Percentiles rank a stretch among this genome's conserved stretches.
These are phyloP conservation scores for Tympanuchus pallidicinctus DNA, from an alignment of 2,113 vertebrate genomes.

Conservation along the genomic window DNA sequence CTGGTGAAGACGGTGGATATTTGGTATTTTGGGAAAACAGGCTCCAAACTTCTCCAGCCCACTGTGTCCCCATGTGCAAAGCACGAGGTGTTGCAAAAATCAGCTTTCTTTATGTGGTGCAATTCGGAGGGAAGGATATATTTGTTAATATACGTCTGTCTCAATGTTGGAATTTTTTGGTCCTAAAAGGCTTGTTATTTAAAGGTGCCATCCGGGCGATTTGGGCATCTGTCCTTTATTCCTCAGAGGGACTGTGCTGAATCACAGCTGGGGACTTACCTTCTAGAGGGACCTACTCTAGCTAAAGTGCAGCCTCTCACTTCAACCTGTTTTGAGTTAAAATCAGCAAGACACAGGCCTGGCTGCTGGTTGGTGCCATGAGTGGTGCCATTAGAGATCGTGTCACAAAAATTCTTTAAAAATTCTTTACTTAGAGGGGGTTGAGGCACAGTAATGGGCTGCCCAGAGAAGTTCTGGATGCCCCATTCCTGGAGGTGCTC, in stretches of 20 bases:
- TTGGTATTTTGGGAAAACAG: neutral
- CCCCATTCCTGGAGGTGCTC: too few species aligned
- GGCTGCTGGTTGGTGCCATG: neutral
- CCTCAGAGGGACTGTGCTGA: neutral
- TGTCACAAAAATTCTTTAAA: neutral
- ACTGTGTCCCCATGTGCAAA: neutral
- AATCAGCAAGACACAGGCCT: neutral
- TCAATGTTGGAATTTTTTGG: neutral
- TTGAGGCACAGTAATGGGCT: too few species aligned
- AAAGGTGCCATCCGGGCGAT: neutral
- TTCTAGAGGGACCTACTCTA: neutral
- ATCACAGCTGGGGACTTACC: neutral
- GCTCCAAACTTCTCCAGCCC: neutral
- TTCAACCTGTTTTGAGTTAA: neutral
- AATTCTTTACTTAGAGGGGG: too few species aligned
- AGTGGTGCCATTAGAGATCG: neutral
- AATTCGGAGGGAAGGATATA: neutral
- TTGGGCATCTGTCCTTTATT: neutral
- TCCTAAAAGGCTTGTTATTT: neutral
- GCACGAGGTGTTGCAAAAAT: neutral
- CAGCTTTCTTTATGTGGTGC: neutral
- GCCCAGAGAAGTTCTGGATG: too few species aligned
- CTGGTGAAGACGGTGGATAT: neutral
- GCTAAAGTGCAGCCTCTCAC: neutral
- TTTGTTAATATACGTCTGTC: neutral